Percentiles rank a stretch among this genome's conserved stretches.
These are phyloP conservation scores for Alaudala cheleensis DNA, from an alignment of 2,113 vertebrate species.

Conservation along the genomic window DNA sequence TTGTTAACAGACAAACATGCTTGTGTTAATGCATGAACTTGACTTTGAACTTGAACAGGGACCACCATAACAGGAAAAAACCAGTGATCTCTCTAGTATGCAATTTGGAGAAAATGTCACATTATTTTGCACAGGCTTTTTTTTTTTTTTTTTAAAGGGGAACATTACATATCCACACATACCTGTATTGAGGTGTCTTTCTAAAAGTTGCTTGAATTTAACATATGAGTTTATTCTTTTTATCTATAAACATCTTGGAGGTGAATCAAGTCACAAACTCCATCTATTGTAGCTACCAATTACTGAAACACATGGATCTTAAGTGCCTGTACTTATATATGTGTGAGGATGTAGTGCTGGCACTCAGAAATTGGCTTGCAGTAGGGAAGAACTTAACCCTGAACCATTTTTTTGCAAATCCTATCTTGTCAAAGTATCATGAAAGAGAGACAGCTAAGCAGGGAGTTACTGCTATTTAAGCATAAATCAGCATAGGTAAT, in stretches of 20 bases:
- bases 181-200: neutral
- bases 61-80: neutral
- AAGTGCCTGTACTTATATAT: neutral
- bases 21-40: neutral
- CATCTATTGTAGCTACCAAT: neutral
- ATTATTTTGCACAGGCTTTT: neutral
- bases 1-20: neutral
- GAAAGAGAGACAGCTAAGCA: conserved; percentile 6
- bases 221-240: neutral
- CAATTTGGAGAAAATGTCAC: neutral
- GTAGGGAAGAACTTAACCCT: neutral
- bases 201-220: neutral
- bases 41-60: neutral
- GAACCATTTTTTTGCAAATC: conserved; percentile 34
- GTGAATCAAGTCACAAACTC: neutral
- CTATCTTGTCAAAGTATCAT: neutral
- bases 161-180: neutral
- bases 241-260: neutral
- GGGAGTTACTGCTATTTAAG: conserved; percentile 15
- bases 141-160: neutral
- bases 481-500: conserved; percentile 20
- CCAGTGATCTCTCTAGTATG: neutral
- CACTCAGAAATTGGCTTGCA: neutral
- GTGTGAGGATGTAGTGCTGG: neutral
- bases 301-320: neutral